Conservation (phyloP, 2,113 vertebrate species). For the Chaetodon auriga region DNA sequence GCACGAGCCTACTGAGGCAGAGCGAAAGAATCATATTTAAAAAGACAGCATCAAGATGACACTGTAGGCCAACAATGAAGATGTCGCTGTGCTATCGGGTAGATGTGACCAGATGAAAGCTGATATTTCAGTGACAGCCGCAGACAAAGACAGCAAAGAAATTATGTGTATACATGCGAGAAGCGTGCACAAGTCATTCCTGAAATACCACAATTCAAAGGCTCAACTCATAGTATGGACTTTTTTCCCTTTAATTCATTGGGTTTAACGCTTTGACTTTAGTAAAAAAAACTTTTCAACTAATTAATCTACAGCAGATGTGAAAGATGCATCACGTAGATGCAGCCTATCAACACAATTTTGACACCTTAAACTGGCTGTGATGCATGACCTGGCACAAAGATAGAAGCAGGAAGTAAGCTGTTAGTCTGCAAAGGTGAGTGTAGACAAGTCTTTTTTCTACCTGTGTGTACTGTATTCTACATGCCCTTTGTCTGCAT, state of each 20-base stretch:
- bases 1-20: too few relatives aligned
- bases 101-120: too few relatives aligned
- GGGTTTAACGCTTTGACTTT: neutral
- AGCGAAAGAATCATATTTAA: too few relatives aligned
- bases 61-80: too few relatives aligned
- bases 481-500: neutral
- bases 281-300: constrained; percentile 15
- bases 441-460: neutral
- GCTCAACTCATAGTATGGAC: neutral
- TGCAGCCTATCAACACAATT: constrained; percentile 6
- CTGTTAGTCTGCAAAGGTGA: neutral
- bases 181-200: neutral
- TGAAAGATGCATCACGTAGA: neutral
- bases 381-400: constrained; percentile 4
- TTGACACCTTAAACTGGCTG: constrained; percentile 1
- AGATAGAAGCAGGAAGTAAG: constrained; percentile 6
- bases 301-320: constrained; percentile 43
- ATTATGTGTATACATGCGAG: too few relatives aligned
- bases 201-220: neutral
- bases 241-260: neutral
- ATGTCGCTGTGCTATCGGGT: too few relatives aligned
- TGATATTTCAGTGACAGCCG: too few relatives aligned
- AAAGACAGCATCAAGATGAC: too few relatives aligned
- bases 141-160: neutral
- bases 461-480: neutral